phyloP scores from a whole-genome alignment of 2,888 invertebrate species.

The Apantesis nais region DNA sequence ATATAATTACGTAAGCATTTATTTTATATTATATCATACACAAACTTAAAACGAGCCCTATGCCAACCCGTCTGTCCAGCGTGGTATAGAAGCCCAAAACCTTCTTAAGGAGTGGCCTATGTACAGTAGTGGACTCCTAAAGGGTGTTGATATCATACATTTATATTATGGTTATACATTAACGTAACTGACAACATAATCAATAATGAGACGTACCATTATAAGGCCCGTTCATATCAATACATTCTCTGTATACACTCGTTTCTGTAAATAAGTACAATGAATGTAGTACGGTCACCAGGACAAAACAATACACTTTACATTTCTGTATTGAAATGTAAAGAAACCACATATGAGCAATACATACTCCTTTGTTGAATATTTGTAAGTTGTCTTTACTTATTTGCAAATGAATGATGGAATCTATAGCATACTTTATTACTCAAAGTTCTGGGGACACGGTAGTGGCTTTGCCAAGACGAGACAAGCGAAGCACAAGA shows the following conservation, averaged over 20 bases:
- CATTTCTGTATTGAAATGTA: conserved; percentile 33
- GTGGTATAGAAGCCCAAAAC: no score
- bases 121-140: no score
- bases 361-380: conserved; percentile 15
- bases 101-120: no score
- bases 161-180: not conserved
- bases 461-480: no score
- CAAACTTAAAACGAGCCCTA: no score
- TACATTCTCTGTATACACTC: not conserved
- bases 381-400: conserved; percentile 12
- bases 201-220: not conserved
- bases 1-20: no score
- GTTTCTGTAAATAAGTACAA: conserved; percentile 28
- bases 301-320: conserved; percentile 18
- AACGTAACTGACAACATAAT: not conserved
- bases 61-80: no score
- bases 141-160: not conserved
- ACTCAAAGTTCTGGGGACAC: no score
- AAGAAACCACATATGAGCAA: conserved; percentile 18
- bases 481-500: no score
- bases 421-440: not conserved
- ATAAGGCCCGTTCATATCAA: not conserved
- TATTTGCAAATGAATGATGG: conserved; percentile 4
- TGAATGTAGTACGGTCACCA: conserved; percentile 39
- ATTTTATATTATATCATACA: no score